phyloP scores from a whole-genome alignment of 2,888 invertebrate species.

The Bugulina stolonifera region DNA sequence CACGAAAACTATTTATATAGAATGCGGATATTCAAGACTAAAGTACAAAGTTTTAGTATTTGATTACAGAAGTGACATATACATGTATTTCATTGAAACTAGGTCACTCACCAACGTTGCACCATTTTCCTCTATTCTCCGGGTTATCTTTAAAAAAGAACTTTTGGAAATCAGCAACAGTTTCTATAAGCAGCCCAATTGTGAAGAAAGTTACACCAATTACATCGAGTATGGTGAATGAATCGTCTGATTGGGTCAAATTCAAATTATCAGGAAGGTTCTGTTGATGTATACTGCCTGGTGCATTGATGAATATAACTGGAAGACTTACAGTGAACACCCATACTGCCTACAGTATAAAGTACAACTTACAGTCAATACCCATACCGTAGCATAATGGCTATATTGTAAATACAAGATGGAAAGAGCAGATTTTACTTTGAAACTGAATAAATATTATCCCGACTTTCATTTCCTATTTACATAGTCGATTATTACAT shows the following conservation, averaged over 20 bases:
- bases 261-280: conserved; percentile 29
- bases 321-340: conserved; percentile 84
- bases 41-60: too few species aligned
- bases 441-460: too few species aligned
- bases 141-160: conserved; percentile 84
- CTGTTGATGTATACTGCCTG: conserved; percentile 28
- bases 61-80: too few species aligned
- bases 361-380: too few species aligned
- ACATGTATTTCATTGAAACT: too few species aligned
- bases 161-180: conserved; percentile 85
- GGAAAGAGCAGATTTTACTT: too few species aligned
- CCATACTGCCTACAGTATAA: conserved; percentile 62
- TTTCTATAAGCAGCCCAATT: conserved; percentile 78
- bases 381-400: too few species aligned
- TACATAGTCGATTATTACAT: too few species aligned
- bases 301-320: conserved; percentile 69
- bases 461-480: too few species aligned
- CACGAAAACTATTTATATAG: too few species aligned
- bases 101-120: conserved; percentile 71
- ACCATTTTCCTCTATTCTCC: conserved; percentile 82
- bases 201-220: conserved; percentile 77
- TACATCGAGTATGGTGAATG: conserved; percentile 74
- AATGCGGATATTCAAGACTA: too few species aligned
- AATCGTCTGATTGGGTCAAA: background rate
- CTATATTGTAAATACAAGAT: too few species aligned